Percentiles rank a stretch among this genome's conserved stretches.
Evolutionary conservation across 2,113 vertebrate genomes (phyloP).

Genomic region (Macaca nemestrina): DNA sequence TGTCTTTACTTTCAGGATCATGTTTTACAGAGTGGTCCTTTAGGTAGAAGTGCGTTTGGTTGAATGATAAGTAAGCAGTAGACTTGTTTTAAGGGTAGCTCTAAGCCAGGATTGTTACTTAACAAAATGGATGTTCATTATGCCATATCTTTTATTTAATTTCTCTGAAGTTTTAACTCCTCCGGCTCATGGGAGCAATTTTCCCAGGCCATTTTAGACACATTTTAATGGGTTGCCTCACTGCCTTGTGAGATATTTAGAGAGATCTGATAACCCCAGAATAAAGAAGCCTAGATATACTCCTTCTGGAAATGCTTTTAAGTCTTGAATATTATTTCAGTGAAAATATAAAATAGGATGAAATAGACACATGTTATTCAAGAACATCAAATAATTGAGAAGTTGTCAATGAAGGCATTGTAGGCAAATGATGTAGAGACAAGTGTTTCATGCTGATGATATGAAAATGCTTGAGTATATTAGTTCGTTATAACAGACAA

Average conservation of each 20-base stretch:
- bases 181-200: conserved; percentile 14
- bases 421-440: neutral
- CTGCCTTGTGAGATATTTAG: conserved; percentile 21
- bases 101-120: neutral
- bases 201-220: neutral
- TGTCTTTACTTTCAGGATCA: conserved; percentile 25
- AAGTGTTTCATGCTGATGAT: conserved; percentile 22
- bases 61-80: conserved; percentile 34
- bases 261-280: neutral
- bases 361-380: conserved; percentile 4
- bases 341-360: conserved; percentile 14
- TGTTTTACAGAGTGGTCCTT: conserved; percentile 10
- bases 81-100: neutral
- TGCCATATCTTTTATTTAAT: neutral
- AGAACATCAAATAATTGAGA: conserved; percentile 22
- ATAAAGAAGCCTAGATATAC: conserved; percentile 38
- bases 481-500: conserved; percentile 40
- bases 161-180: conserved; percentile 11
- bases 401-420: conserved; percentile 12
- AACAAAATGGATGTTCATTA: neutral
- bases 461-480: conserved; percentile 28
- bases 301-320: neutral
- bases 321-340: neutral
- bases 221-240: neutral
- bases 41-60: conserved; percentile 9